Percentiles rank a stretch among this genome's conserved stretches.
phyloP scores from a whole-genome alignment of 2,797 vertebrate species.

The Hafferia zeledoni region DNA sequence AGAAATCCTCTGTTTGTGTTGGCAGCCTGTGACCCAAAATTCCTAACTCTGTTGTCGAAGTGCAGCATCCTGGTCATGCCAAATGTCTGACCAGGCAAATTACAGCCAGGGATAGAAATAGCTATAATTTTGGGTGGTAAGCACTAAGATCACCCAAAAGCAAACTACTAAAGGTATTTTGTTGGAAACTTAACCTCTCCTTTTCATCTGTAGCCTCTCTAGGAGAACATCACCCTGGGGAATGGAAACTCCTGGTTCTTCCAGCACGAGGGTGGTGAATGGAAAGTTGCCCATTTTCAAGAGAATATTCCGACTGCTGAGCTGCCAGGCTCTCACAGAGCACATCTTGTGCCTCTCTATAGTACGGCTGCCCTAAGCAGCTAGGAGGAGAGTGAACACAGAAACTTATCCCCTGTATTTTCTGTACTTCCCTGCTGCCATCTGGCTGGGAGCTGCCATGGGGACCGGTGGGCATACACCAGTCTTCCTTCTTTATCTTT shows the following conservation, averaged over 20 bases:
- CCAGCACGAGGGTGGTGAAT: rapidly evolving
- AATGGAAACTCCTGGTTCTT: neutral
- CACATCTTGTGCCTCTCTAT: neutral
- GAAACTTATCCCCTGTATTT: neutral
- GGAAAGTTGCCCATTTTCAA: neutral
- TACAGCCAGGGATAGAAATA: neutral
- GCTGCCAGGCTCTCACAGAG: neutral
- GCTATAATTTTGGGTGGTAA: neutral
- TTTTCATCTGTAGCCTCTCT: neutral
- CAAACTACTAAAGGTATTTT: neutral
- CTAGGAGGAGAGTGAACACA: neutral
- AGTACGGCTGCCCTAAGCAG: neutral
- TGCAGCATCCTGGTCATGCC: neutral
- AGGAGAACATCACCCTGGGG: rapidly evolving
- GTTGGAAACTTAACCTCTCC: neutral
- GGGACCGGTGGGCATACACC: neutral
- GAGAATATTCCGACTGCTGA: neutral
- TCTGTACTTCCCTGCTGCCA: neutral
- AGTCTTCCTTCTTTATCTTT: neutral
- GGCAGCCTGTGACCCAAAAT: neutral
- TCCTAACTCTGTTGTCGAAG: neutral
- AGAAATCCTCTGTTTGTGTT: neutral
- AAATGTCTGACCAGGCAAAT: neutral
- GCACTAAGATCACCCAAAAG: neutral
- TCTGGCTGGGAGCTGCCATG: neutral